Evolutionary conservation across 92 coral and sea anemone species (phyloP), one percentile per base, ranked within the genome.

Genomic region (Epizoanthus scotinus): DNA sequence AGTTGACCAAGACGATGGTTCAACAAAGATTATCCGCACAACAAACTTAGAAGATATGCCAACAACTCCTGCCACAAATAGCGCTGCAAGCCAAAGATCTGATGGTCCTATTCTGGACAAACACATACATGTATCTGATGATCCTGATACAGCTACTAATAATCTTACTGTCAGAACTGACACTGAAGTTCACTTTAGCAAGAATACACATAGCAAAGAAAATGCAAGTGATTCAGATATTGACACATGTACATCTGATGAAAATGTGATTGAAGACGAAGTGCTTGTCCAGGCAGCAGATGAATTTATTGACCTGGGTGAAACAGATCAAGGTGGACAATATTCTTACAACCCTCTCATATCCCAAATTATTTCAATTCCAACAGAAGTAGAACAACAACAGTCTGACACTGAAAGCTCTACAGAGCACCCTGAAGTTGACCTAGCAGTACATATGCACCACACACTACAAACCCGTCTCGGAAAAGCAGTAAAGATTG

Each of bases 1-100:
- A 38, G 31, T 82, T 73, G 86, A 73, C 34, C 64, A 86, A 22
- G 56, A 29, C 3, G 86, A 86, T 36, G 86, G 86, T 50, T 44
- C 78, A 53, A 86, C 84, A 31, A 68, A 34, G 22, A 69, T 70
- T 19, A 42, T 66, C 7, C 78, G 57, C 66, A 58, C 59, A 70
- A 29, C 60, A 10, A 78, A 78, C 17, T 49, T 68, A 3, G 73
- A 34, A 42, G 56, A 20, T 31, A 34, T 34, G 40, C 40, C 40
- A 34, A 34, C 40, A 3, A 8, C 59, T 54, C 59, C 59, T n/a
- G n/a, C n/a, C 20, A 54, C 20, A 0, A 54, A 8, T 3, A 14
- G 18, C 59, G 12, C 0, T 57, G 5, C 63, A 57, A 57, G 63
- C 24, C 63, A 57, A 57, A 57, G 63, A 18, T 57, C 63, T 5